phyloP scores from a whole-genome alignment of 2,113 vertebrate species.

The Ptychochromis oligacanthus region DNA sequence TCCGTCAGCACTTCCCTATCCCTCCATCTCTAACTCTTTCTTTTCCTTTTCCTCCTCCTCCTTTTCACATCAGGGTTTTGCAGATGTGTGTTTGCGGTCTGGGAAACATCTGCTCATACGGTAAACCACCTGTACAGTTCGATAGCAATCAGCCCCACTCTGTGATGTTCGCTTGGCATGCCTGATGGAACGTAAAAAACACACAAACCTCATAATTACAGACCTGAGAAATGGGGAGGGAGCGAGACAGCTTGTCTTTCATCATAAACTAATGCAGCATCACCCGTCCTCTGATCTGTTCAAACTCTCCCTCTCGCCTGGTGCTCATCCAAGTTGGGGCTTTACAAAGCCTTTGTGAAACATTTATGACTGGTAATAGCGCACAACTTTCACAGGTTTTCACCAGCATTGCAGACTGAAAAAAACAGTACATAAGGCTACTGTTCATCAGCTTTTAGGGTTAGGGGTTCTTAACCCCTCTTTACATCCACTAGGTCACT shows the following conservation, averaged over 20 bases:
- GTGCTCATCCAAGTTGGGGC: slow-evolving; percentile 23
- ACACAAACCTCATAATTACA: slow-evolving; percentile 69
- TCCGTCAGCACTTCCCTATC: slow-evolving; percentile 23
- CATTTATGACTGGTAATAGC: slow-evolving; percentile 20
- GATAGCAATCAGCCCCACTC: slow-evolving; percentile 58
- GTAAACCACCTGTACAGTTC: slow-evolving; percentile 69
- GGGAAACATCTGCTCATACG: slow-evolving; percentile 64
- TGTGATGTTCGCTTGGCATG: slow-evolving; percentile 66
- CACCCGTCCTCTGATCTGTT: slow-evolving; percentile 46
- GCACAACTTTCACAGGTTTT: slow-evolving; percentile 18
- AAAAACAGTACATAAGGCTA: not conserved
- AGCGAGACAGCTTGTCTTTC: slow-evolving; percentile 62
- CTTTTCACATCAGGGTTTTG: slow-evolving; percentile 26
- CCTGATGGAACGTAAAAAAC: slow-evolving; percentile 53
- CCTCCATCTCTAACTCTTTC: not conserved
- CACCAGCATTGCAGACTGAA: slow-evolving; percentile 1
- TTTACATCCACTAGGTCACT: too few relatives aligned
- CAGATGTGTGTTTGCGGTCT: slow-evolving; percentile 57
- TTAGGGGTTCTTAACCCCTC: too few relatives aligned
- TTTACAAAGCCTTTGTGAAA: slow-evolving; percentile 25
- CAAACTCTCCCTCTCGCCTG: slow-evolving; percentile 38
- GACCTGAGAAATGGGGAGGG: slow-evolving; percentile 36
- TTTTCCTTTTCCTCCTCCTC: too few relatives aligned
- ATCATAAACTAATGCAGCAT: slow-evolving; percentile 66
- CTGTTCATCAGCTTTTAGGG: too few relatives aligned